Conservation (phyloP, 2,113 vertebrate genomes). For the Paradoxurus hermaphroditus region DNA sequence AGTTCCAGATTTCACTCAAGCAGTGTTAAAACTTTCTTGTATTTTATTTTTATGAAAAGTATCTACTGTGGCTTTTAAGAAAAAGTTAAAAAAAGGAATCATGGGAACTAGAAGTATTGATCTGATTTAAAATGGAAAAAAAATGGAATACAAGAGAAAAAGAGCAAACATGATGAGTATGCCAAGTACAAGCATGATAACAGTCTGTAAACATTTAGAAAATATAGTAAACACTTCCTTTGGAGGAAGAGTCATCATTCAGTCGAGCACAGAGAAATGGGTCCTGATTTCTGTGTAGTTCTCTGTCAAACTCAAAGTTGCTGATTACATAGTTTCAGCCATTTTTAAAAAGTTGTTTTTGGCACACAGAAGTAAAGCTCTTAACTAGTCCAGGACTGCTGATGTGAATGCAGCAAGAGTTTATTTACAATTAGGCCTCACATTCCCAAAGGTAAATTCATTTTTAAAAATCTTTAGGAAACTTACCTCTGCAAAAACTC, state of each 20-base stretch:
- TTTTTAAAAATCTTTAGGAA: conserved; percentile 53
- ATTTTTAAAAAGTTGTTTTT: conserved; percentile 56
- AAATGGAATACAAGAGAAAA: not conserved
- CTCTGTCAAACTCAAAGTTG: conserved; percentile 46
- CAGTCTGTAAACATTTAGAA: not conserved
- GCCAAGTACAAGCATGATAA: not conserved
- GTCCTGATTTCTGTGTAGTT: not conserved
- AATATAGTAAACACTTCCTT: not conserved
- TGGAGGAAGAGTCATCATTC: not conserved
- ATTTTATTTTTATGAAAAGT: conserved; percentile 20
- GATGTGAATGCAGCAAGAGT: conserved; percentile 18
- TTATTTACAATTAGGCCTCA: conserved; percentile 51
- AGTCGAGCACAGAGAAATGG: not conserved
- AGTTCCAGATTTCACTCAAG: conserved; percentile 36
- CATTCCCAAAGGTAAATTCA: conserved; percentile 55
- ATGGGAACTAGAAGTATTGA: not conserved
- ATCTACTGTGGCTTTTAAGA: not conserved
- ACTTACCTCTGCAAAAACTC: conserved; percentile 53
- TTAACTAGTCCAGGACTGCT: conserved; percentile 47
- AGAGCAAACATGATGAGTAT: not conserved
- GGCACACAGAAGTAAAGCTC: conserved; percentile 33
- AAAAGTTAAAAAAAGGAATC: not conserved
- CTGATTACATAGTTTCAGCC: conserved; percentile 46
- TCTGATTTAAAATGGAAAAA: not conserved
- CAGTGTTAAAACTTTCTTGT: not conserved